Evolutionary conservation across 2,113 vertebrate species (phyloP), one percentile per base, ranked within the genome.

Genomic region (Gadus chalcogrammus): DNA sequence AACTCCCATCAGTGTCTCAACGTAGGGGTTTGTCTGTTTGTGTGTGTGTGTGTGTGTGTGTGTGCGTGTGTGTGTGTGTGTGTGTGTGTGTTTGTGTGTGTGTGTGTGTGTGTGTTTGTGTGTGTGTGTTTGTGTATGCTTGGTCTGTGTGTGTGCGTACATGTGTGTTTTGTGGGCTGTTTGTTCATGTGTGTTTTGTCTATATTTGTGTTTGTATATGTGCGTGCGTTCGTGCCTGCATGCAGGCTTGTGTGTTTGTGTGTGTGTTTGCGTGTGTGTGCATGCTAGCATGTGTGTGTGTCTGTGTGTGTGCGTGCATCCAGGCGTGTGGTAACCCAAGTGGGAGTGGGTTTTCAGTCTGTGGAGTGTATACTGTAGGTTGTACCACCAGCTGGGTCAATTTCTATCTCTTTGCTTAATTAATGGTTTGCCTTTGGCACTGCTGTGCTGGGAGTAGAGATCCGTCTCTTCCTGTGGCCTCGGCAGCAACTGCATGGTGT

Each of bases 401-500:
- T 88, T 85, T 87, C 82, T 78, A 65, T 83, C 71, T 76, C 82
- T 89, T 86, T 86, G 78, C 80, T 87, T 89, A 88, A 89, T 90
- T 84, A 90, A 90, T 82, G 84, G 80, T 86, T 81, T 80, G 82
- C 82, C 82, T 87, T 66, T 83, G 82, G 85, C 83, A 72, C 76
- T 64, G 59, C 79, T 85, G 85, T 82, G 77, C 74, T 69, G 78
- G 73, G 78, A 78, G 83, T 81, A 72, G 72, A 5, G n/a, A 72
- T 82, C 85, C 81, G 78, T 84, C 81, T 86, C 72, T 75, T 81
- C 78, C 80, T 69, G 82, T 75, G 75, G 84, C 74, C 20, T 66
- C 64, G 15, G 38, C 28, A n/a, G 16, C 38, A 64, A 65, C 68
- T 67, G 18, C 75, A 76, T 73, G 65, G 75, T 31, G 70, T 42